These are phyloP conservation scores for Sarotherodon lohbergeri DNA, from an alignment of 2,113 vertebrate genomes.

Conservation along the genomic window DNA sequence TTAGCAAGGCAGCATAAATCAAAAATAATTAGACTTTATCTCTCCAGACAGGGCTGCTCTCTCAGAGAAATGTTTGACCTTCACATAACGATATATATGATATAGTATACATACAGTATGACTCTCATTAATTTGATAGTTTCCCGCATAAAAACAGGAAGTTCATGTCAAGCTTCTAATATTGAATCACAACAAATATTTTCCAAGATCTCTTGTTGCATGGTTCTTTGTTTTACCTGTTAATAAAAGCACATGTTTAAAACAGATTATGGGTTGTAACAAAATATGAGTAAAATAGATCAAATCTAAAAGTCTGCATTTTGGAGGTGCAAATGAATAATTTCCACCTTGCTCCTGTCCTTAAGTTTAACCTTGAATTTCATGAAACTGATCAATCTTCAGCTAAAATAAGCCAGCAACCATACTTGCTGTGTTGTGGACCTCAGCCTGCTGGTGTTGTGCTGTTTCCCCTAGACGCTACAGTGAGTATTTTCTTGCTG, in stretches of 20 bases:
- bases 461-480: background rate
- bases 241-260: background rate
- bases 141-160: background rate
- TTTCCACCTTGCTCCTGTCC: background rate
- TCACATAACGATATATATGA: constrained; percentile 3
- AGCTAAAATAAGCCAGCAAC: background rate
- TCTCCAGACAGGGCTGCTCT: background rate
- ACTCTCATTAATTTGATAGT: constrained; percentile 3
- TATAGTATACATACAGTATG: background rate
- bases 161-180: background rate
- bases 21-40: constrained; percentile 44
- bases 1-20: constrained; percentile 3
- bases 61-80: constrained; percentile 21
- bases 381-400: background rate
- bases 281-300: background rate
- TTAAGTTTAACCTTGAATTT: background rate
- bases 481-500: background rate
- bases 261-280: background rate
- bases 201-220: background rate
- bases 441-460: background rate
- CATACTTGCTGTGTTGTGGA: background rate
- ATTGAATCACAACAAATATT: background rate
- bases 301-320: background rate
- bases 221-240: background rate
- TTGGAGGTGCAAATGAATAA: background rate